Percentiles rank a stretch among this genome's conserved stretches.
phyloP scores from a whole-genome alignment of 1,140 invertebrate genomes.

The Schlechtendalia chinensis region DNA sequence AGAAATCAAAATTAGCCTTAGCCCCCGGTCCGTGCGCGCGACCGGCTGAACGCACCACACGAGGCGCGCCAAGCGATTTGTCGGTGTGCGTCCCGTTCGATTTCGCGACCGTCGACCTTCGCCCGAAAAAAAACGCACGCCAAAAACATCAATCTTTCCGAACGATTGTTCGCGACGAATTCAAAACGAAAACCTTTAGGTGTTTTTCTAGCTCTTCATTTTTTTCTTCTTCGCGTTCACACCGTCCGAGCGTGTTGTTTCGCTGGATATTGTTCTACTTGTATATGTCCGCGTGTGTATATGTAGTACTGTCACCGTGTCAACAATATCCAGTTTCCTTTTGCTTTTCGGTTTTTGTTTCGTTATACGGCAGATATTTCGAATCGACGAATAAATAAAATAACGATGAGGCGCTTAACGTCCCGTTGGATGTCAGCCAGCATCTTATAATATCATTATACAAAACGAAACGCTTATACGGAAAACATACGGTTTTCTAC shows the following conservation, averaged over 20 bases:
- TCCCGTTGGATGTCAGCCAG: not conserved
- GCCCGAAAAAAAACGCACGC: not conserved
- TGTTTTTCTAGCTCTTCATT: no score
- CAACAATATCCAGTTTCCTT: no score
- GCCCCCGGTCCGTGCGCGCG: not conserved
- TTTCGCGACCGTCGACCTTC: slow-evolving; percentile 17
- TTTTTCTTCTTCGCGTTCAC: not conserved
- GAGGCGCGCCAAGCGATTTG: slow-evolving; percentile 31
- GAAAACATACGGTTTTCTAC: not conserved
- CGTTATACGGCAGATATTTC: not conserved
- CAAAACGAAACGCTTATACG: slow-evolving; percentile 14
- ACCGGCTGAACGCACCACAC: not conserved
- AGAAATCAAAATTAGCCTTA: slow-evolving; percentile 47
- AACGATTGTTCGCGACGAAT: not conserved
- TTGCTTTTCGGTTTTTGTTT: not conserved
- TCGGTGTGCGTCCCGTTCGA: slow-evolving; percentile 8
- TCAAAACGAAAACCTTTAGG: no score
- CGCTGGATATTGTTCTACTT: not conserved
- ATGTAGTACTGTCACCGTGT: not conserved
- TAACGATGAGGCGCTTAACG: slow-evolving; percentile 17
- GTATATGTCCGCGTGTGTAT: not conserved
- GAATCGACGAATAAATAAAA: not conserved
- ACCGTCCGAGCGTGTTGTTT: not conserved
- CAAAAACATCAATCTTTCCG: no score
- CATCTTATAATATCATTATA: slow-evolving; percentile 28